A percentile compares a stretch with the other conserved stretches of the same genome.
These are phyloP conservation scores for Pogonocichla stellata DNA, from an alignment of 2,113 vertebrate genomes.

Conservation along the genomic window DNA sequence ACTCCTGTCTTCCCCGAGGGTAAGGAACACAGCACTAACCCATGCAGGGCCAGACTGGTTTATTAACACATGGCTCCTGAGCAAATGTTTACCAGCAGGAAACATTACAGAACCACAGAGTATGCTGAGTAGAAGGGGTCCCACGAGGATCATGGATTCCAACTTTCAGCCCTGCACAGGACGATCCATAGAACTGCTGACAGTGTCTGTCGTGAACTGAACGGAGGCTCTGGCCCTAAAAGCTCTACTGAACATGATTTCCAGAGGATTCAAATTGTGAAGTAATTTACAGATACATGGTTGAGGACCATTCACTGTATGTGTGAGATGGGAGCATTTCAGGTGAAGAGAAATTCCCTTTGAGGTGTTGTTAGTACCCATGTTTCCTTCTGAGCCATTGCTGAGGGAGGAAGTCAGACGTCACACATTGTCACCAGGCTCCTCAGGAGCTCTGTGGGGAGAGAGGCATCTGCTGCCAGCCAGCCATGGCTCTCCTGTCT, in stretches of 20 bases:
- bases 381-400: background rate
- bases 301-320: background rate
- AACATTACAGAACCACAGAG: background rate
- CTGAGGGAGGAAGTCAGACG: background rate
- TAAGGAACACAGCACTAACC: background rate
- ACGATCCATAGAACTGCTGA: background rate
- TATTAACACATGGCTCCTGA: background rate
- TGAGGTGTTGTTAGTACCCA: fast-evolving
- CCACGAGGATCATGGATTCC: background rate
- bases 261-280: background rate
- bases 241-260: background rate
- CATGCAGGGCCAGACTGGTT: background rate
- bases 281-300: background rate
- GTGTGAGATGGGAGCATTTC: background rate
- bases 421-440: fast-evolving
- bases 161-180: background rate
- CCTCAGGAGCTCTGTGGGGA: background rate
- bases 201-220: background rate
- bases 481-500: fast-evolving
- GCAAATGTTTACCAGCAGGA: background rate
- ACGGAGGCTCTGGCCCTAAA: background rate
- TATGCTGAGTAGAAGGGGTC: background rate
- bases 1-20: background rate
- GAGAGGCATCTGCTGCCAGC: background rate
- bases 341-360: background rate